Conservation (phyloP, 2,113 vertebrate species). For the Microtus ochrogaster region DNA sequence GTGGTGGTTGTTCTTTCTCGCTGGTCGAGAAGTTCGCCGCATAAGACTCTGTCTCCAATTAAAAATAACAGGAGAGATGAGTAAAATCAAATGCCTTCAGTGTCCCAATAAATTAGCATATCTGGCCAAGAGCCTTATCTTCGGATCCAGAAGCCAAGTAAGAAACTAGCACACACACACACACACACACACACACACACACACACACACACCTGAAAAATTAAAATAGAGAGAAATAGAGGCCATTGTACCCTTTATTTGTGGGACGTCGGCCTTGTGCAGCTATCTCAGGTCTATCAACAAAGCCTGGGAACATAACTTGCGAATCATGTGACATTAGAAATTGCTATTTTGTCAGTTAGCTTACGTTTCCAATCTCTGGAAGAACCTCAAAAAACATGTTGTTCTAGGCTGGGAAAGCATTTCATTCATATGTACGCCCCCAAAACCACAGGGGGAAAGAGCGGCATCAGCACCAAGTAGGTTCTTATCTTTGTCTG, state of each 20-base stretch:
- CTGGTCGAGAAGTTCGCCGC: no score
- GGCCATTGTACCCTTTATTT: background rate
- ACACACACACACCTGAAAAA: background rate
- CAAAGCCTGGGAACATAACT: constrained; percentile 22
- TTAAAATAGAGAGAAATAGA: background rate
- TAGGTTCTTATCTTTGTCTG: background rate
- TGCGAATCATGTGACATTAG: background rate
- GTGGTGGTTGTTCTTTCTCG: no score
- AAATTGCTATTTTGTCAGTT: constrained; percentile 41
- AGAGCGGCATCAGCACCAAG: constrained; percentile 19
- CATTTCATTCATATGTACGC: background rate
- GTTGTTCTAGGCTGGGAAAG: background rate
- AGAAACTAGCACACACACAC: background rate
- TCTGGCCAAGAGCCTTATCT: background rate
- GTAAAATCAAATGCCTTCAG: background rate
- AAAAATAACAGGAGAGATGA: background rate
- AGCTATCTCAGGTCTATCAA: background rate
- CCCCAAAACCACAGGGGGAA: background rate
- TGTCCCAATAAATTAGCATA: background rate
- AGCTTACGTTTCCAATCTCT: constrained; percentile 16
- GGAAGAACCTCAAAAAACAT: constrained; percentile 22
- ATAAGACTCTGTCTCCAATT: background rate
- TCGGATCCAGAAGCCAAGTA: constrained; percentile 13
- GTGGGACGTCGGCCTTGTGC: background rate
- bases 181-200: no score